phyloP scores from a whole-genome alignment of 2,113 vertebrate genomes.

The Rhynchomys soricoides region DNA sequence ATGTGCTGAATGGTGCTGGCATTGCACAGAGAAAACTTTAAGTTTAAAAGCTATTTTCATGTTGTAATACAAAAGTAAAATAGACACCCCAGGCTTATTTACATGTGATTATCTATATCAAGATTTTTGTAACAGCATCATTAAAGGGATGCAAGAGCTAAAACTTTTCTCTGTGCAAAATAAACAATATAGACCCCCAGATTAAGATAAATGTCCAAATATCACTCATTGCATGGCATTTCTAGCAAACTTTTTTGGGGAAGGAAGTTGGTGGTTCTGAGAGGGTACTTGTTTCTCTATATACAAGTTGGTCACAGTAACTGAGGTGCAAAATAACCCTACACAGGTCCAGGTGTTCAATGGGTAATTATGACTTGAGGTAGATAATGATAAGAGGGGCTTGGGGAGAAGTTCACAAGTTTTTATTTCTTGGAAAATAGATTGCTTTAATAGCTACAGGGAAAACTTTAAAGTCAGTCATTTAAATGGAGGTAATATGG shows the following conservation, averaged over 20 bases:
- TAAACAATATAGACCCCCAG: no score
- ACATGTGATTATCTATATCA: conserved; percentile 54
- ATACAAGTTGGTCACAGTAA: background rate
- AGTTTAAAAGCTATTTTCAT: conserved; percentile 57
- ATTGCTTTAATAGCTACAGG: background rate
- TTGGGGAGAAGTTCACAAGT: background rate
- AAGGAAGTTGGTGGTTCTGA: background rate
- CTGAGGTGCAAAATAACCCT: background rate
- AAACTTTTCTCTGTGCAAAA: conserved; percentile 23
- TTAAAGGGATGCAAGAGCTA: background rate
- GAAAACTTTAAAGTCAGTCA: background rate
- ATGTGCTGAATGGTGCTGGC: background rate
- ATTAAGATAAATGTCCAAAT: conserved; percentile 40
- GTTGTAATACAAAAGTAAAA: conserved; percentile 58
- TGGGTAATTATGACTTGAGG: background rate
- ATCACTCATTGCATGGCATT: background rate
- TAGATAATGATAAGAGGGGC: background rate
- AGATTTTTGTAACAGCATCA: conserved; percentile 51
- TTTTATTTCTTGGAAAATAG: background rate
- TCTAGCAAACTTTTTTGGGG: background rate
- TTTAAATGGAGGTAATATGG: background rate
- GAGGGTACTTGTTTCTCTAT: background rate
- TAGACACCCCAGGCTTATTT: conserved; percentile 50
- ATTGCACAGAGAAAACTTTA: conserved; percentile 23
- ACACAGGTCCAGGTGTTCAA: background rate